These are phyloP conservation scores for Drosophila trapezifrons DNA, from an alignment of 1,140 invertebrate genomes.

Conservation along the genomic window DNA sequence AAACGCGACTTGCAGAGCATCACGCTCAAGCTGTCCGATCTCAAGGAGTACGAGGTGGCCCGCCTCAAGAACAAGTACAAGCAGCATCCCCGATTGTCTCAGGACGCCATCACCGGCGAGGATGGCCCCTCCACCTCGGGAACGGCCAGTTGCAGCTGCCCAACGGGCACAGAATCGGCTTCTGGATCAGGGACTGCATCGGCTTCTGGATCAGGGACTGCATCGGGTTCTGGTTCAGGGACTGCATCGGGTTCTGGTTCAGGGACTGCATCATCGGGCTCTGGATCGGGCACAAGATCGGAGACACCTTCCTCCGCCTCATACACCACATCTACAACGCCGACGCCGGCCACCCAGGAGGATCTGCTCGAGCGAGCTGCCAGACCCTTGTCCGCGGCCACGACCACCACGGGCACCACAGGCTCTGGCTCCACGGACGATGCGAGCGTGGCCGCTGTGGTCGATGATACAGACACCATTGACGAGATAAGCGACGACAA, in stretches of 20 bases:
- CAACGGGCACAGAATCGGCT: background rate
- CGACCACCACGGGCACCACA: conserved; percentile 41
- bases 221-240: background rate
- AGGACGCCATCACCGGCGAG: conserved; percentile 34
- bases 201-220: background rate
- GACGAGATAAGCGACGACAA: conserved; percentile 70
- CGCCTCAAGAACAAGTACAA: conserved; percentile 51
- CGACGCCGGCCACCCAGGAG: conserved; percentile 49
- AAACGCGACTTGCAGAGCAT: conserved; percentile 63
- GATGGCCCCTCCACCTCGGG: conserved; percentile 41
- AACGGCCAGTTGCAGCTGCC: conserved; percentile 28
- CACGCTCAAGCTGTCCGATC: conserved; percentile 50
- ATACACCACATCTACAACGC: conserved; percentile 48
- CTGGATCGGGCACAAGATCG: conserved; percentile 16
- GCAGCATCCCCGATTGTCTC: background rate
- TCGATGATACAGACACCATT: conserved; percentile 64
- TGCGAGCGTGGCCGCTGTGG: conserved; percentile 57
- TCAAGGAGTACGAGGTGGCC: conserved; percentile 58
- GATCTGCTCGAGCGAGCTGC: conserved; percentile 11
- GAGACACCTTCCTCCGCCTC: conserved; percentile 39
- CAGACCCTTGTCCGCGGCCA: conserved; percentile 25
- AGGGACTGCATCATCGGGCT: background rate
- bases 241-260: background rate
- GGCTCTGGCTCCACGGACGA: conserved; percentile 63
- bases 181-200: background rate